Percentiles rank a stretch among this genome's conserved stretches.
Evolutionary conservation across 2,797 vertebrate genomes (phyloP).

Genomic region (Nannoperca obscura): DNA sequence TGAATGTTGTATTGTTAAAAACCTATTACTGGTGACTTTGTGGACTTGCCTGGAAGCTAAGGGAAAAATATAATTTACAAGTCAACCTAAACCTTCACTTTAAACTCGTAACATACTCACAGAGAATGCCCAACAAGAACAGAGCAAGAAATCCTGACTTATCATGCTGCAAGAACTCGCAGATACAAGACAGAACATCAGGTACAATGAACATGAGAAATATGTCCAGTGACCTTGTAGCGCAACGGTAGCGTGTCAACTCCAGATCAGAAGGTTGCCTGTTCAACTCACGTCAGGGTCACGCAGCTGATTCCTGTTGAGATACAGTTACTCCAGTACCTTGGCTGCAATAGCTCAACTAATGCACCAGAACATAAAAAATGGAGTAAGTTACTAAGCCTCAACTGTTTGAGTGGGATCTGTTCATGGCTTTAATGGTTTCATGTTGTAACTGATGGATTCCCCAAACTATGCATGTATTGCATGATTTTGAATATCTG

Average conservation of each 20-base stretch:
- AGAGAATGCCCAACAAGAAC: neutral
- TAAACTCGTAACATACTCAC: neutral
- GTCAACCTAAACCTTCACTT: neutral
- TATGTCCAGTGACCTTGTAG: too few relatives aligned
- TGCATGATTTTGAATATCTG: neutral
- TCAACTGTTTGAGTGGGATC: neutral
- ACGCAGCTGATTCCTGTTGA: too few relatives aligned
- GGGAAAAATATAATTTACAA: neutral
- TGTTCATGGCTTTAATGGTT: neutral
- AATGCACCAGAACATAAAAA: neutral
- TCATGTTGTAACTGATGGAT: neutral
- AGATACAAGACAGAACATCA: neutral
- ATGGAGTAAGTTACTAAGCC: neutral
- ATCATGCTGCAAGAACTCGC: neutral
- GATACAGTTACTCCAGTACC: neutral
- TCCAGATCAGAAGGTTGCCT: neutral
- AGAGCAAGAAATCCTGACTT: neutral
- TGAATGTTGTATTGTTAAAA: neutral
- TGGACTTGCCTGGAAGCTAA: neutral
- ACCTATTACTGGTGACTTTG: neutral
- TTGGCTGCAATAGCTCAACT: slow-evolving; percentile 15
- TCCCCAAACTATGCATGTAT: neutral
- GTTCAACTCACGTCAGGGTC: neutral
- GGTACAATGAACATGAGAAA: neutral
- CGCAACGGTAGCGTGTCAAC: neutral